phyloP scores from a whole-genome alignment of 2,113 vertebrate species.

The Chloebia gouldiae region DNA sequence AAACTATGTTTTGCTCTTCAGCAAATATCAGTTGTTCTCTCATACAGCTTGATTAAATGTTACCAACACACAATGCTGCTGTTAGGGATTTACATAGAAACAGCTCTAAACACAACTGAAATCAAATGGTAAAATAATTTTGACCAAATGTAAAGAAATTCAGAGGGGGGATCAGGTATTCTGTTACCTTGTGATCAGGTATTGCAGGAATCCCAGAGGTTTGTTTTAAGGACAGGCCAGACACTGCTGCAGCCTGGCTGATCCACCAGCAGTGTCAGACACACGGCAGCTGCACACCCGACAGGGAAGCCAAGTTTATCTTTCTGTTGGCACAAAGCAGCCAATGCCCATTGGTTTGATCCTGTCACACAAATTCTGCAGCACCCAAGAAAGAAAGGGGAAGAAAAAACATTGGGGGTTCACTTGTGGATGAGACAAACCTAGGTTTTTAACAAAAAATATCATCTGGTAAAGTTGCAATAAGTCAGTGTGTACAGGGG shows the following conservation, averaged over 20 bases:
- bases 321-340: neutral
- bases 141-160: neutral
- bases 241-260: neutral
- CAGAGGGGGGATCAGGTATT: neutral
- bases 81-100: neutral
- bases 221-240: neutral
- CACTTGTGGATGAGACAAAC: neutral
- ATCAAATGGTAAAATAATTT: neutral
- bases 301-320: neutral
- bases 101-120: neutral
- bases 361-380: neutral
- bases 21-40: neutral
- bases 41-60: neutral
- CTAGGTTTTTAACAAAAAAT: neutral
- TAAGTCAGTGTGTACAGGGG: neutral
- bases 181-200: neutral
- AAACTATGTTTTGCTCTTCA: slow-evolving; percentile 5
- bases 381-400: neutral
- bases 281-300: neutral
- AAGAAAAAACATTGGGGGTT: neutral
- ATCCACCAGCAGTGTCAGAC: neutral
- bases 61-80: slow-evolving; percentile 22
- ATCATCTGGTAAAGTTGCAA: neutral
- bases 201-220: neutral
- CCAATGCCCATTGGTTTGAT: neutral